phyloP scores from a whole-genome alignment of 2,797 vertebrate genomes.

The Sarcophilus harrisii region DNA sequence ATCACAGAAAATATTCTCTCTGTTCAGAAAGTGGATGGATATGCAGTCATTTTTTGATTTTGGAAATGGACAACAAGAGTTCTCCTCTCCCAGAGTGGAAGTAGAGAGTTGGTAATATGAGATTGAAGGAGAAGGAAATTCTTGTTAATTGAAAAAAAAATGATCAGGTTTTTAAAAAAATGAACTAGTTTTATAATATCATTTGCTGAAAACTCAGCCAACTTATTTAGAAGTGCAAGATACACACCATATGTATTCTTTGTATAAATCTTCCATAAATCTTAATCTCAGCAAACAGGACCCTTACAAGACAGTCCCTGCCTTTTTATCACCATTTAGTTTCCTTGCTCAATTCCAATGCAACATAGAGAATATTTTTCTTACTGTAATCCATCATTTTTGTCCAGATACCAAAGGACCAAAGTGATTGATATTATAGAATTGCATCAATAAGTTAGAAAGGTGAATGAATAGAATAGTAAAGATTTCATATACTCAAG shows the following conservation, averaged over 20 bases:
- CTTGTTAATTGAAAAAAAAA: background rate
- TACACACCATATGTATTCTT: background rate
- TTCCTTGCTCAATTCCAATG: background rate
- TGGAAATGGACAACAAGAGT: background rate
- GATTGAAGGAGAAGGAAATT: background rate
- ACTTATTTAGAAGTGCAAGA: background rate
- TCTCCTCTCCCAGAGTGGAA: background rate
- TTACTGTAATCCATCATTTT: background rate
- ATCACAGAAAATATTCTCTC: background rate
- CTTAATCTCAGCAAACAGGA: background rate
- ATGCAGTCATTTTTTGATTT: background rate
- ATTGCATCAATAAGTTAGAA: constrained; percentile 8
- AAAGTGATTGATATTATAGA: background rate
- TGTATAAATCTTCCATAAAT: background rate
- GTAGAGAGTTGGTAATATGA: background rate
- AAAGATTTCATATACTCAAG: background rate
- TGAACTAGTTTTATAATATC: background rate
- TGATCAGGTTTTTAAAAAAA: background rate
- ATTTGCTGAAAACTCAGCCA: background rate
- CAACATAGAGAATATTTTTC: background rate
- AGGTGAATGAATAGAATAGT: background rate
- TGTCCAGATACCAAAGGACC: background rate
- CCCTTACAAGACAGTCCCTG: background rate
- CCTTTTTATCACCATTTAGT: constrained; percentile 8
- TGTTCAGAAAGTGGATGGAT: background rate